Conservation (phyloP, 1,140 invertebrate genomes). For the Aphis craccivora region DNA sequence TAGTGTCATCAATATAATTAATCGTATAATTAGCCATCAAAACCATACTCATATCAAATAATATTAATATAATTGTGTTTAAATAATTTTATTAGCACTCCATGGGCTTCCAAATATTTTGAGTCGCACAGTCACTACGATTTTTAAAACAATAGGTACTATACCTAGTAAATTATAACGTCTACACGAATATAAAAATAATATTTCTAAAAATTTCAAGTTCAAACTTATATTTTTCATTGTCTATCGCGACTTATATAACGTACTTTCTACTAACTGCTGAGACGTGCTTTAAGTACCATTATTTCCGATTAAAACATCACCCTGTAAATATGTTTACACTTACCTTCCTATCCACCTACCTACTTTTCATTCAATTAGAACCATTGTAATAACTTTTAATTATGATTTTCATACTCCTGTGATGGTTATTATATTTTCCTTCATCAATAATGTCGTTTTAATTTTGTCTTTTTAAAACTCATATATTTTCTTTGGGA, state of each 20-base stretch:
- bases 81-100: too few relatives aligned
- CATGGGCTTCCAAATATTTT: not conserved
- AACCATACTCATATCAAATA: too few relatives aligned
- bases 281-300: not conserved
- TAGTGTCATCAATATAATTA: too few relatives aligned
- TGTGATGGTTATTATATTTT: not conserved
- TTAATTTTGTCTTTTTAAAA: not conserved
- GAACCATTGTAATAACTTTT: not conserved
- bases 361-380: not conserved
- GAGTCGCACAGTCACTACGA: too few relatives aligned
- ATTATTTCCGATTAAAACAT: not conserved
- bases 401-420: not conserved
- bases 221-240: not conserved
- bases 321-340: not conserved
- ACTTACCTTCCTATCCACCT: not conserved
- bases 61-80: too few relatives aligned
- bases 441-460: not conserved
- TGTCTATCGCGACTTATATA: not conserved
- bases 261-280: not conserved
- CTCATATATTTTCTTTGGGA: not conserved
- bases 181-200: too few relatives aligned
- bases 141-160: too few relatives aligned
- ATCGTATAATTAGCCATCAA: too few relatives aligned
- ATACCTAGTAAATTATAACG: too few relatives aligned
- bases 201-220: too few relatives aligned